Conservation (phyloP, 1,140 invertebrate genomes). For the Drosophila athabasca region DNA sequence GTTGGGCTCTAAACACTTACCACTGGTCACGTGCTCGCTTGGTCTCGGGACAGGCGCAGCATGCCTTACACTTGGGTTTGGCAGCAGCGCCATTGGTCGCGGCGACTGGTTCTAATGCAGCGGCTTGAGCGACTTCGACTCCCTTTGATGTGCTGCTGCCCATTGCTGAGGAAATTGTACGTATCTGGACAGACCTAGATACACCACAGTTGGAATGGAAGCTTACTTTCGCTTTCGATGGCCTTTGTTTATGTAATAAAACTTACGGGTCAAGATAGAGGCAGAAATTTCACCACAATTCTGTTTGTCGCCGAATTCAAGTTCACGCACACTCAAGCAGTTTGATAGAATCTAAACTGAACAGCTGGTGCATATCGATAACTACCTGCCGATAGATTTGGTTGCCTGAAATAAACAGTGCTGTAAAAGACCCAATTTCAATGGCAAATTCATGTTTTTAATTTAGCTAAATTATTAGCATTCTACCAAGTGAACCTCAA, state of each 20-base stretch:
- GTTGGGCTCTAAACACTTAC: conserved; percentile 85
- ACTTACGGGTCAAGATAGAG: conserved; percentile 43
- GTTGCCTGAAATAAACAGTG: too few species aligned
- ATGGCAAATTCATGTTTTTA: too few species aligned
- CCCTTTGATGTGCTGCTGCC: conserved; percentile 71
- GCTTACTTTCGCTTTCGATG: conserved; percentile 4
- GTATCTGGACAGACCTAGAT: not conserved
- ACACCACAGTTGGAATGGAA: not conserved
- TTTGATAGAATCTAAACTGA: too few species aligned
- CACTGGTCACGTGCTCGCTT: conserved; percentile 95
- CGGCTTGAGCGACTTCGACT: conserved; percentile 71
- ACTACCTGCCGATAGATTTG: too few species aligned
- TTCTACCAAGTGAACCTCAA: too few species aligned
- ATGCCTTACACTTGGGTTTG: conserved; percentile 93
- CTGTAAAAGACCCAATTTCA: too few species aligned
- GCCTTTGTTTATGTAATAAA: conserved; percentile 71
- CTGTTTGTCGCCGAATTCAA: too few species aligned
- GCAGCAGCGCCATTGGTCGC: conserved; percentile 68
- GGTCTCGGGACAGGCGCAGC: conserved; percentile 99
- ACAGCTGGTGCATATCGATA: too few species aligned
- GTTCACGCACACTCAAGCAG: too few species aligned
- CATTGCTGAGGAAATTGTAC: conserved; percentile 33
- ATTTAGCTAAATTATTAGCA: too few species aligned
- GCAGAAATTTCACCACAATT: conserved; percentile 63
- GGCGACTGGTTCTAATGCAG: conserved; percentile 33